phyloP scores from a whole-genome alignment of 2,797 vertebrate genomes.

The Toxotes lorentzi region DNA sequence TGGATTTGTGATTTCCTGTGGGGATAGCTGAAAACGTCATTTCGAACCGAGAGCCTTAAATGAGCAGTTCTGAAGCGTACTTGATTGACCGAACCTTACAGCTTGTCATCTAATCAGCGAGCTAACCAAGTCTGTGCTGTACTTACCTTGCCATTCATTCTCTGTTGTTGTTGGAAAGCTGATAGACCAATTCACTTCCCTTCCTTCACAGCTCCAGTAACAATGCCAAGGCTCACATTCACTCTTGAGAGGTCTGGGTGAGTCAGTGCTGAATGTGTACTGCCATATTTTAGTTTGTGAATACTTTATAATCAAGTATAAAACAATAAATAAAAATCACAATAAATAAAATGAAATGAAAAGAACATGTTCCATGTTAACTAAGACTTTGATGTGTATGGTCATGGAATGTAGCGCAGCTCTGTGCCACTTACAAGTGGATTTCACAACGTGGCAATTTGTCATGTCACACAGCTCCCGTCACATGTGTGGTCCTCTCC shows the following conservation, averaged over 20 bases:
- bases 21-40: slow-evolving; percentile 75
- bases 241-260: slow-evolving; percentile 27
- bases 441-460: slow-evolving; percentile 56
- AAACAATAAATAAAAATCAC: neutral
- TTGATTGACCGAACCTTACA: slow-evolving; percentile 79
- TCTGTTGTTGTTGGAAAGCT: slow-evolving; percentile 74
- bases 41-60: slow-evolving; percentile 70
- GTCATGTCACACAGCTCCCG: slow-evolving; percentile 45
- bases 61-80: slow-evolving; percentile 73
- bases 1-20: slow-evolving; percentile 64
- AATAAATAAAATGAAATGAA: slow-evolving; percentile 7
- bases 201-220: slow-evolving; percentile 55
- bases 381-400: slow-evolving; percentile 10
- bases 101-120: slow-evolving; percentile 78
- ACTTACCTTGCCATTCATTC: slow-evolving; percentile 76
- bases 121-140: slow-evolving; percentile 71
- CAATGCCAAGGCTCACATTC: slow-evolving; percentile 45
- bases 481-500: slow-evolving; percentile 47
- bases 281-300: slow-evolving; percentile 5
- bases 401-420: slow-evolving; percentile 17
- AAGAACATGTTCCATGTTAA: neutral
- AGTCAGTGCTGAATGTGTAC: slow-evolving; percentile 12
- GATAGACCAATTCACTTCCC: slow-evolving; percentile 70
- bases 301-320: slow-evolving; percentile 23
- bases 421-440: slow-evolving; percentile 49